Evolutionary conservation across 2,888 invertebrate species (phyloP).

Genomic region (Cephonodes hylas): DNA sequence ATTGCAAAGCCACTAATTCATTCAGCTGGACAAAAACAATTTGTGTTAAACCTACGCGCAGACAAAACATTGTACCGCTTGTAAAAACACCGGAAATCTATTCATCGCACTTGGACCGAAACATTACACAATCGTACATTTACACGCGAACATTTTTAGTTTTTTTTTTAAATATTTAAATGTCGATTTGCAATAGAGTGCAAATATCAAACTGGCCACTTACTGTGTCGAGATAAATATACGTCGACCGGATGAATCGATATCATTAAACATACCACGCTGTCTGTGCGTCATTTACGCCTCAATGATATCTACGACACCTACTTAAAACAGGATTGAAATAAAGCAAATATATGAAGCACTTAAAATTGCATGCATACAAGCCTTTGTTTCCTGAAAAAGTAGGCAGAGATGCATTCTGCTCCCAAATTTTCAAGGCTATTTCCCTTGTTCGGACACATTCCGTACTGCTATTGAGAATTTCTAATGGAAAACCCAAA

Average conservation of each 20-base stretch:
- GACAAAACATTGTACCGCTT: background rate
- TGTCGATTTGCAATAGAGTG: background rate
- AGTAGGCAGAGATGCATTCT: no score
- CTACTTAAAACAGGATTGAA: background rate
- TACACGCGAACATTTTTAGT: background rate
- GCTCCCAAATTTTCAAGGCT: no score
- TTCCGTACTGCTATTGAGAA: no score
- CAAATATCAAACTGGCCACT: background rate
- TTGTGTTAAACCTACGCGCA: background rate
- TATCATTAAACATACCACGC: background rate
- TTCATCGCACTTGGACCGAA: background rate
- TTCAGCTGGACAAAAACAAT: background rate
- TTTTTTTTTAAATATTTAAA: no score
- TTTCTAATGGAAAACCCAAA: no score
- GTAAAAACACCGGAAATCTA: background rate
- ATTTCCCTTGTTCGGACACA: no score
- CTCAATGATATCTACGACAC: background rate
- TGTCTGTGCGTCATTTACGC: background rate
- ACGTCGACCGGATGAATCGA: background rate
- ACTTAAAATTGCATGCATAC: no score
- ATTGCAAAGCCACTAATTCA: background rate
- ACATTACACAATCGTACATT: background rate
- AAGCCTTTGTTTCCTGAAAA: no score
- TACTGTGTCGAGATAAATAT: background rate
- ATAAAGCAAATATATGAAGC: background rate